Evolutionary conservation across 2,113 vertebrate species (phyloP).

Genomic region (Monarcha castaneiventris): DNA sequence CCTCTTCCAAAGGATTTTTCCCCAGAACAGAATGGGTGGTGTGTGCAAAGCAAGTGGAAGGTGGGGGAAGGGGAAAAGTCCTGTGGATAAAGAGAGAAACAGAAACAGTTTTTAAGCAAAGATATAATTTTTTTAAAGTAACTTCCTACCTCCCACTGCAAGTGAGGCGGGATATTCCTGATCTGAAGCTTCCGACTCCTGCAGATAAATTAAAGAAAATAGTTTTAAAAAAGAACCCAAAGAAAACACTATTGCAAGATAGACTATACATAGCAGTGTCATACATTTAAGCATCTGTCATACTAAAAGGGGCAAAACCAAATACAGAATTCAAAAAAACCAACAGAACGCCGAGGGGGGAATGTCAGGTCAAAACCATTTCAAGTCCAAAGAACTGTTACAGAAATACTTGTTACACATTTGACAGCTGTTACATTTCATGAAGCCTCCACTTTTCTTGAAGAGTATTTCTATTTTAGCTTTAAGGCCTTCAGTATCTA

Average conservation of each 20-base stretch:
- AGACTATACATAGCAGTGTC: not conserved
- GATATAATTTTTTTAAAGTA: slow-evolving; percentile 1
- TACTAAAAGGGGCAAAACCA: not conserved
- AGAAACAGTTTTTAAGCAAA: slow-evolving; percentile 43
- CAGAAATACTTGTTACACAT: slow-evolving; percentile 22
- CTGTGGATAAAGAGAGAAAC: slow-evolving; percentile 1
- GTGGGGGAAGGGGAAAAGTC: slow-evolving; percentile 54
- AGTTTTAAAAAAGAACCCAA: not conserved
- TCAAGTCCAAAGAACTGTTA: slow-evolving; percentile 21
- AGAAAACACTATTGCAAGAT: slow-evolving; percentile 25
- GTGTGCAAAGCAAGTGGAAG: slow-evolving; percentile 29
- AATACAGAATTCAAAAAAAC: not conserved
- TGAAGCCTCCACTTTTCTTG: not conserved
- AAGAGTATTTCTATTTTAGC: slow-evolving; percentile 8
- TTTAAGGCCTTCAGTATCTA: not conserved
- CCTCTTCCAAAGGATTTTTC: slow-evolving; percentile 57
- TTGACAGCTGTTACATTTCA: slow-evolving; percentile 42
- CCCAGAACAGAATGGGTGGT: slow-evolving; percentile 56
- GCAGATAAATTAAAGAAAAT: slow-evolving; percentile 55
- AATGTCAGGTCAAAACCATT: slow-evolving; percentile 32
- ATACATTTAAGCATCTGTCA: slow-evolving; percentile 1
- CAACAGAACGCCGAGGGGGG: not conserved
- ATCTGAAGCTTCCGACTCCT: slow-evolving; percentile 95
- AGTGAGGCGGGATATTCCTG: slow-evolving; percentile 93
- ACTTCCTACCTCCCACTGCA: slow-evolving; percentile 93